Base-by-base conservation (phyloP, 2,888 invertebrate species). In the Aspidiotus destructor region DNA sequence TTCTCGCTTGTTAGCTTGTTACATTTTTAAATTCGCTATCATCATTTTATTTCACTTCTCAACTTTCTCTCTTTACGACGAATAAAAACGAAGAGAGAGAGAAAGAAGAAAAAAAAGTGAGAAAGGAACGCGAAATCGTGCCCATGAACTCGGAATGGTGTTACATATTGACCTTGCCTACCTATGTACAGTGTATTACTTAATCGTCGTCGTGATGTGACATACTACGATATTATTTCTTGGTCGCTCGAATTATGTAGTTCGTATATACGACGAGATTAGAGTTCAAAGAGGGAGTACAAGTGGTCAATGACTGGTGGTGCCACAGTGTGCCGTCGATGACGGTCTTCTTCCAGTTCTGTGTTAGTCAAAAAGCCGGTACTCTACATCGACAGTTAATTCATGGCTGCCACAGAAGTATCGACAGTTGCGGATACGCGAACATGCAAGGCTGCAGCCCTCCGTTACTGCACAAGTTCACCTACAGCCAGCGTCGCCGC, bases 161-260 rank as follows among this genome's bases (percentile, higher is more conserved):
- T 53, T 63, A 63, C 40, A 53, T 28, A 28, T 63, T 63, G 63
- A 63, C 63, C 63, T 63, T 63, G 63, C 15, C 48, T 16, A 62
- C 42, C 28, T 28, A 28, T 28, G 28, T 28, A 28, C 28, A 28
- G 28, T 28, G 48, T 48, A 48, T 62, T 62, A 62, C 62, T 52
- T 48, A 48, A 62, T 48, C 62, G 60, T 60, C 60, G 60, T 58
- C 58, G 61, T 48, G 48, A 48, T 48, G n/a, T 48, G 48, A 48
- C 48, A 48, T 48, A 13, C 28, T 28, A 28, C 28, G 28, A 28
- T 28, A 28, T 13, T 13, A 48, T 48, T 48, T 48, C 48, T 48
- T 48, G 48, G 48, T 48, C 48, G 48, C n/a, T n/a, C 48, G 48
- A 13, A 48, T n/a, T 13, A 13, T n/a, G 48, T 48, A 11, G n/a